These are phyloP conservation scores for Alauda arvensis DNA, from an alignment of 2,797 vertebrate species.

Conservation along the genomic window DNA sequence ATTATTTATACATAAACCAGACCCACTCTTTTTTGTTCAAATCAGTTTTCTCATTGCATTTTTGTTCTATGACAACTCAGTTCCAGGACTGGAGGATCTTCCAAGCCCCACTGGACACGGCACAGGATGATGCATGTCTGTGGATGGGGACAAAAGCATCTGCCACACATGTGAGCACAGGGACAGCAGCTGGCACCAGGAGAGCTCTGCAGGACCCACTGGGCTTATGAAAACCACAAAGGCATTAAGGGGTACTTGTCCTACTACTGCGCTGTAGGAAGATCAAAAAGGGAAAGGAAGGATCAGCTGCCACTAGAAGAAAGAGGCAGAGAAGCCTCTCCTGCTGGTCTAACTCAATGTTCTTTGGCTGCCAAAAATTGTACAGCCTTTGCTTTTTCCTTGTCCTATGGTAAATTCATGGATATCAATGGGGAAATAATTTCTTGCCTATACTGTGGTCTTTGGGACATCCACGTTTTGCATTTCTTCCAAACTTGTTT, in stretches of 20 bases:
- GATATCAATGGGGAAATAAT: neutral
- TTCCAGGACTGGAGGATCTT: neutral
- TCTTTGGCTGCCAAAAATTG: neutral
- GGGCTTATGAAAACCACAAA: neutral
- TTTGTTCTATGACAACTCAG: neutral
- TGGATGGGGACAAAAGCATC: neutral
- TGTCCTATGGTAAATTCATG: neutral
- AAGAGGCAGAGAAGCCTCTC: neutral
- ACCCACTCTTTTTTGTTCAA: neutral
- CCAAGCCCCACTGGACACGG: rapidly evolving
- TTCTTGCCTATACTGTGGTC: neutral
- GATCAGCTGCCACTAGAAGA: neutral
- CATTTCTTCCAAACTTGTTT: neutral
- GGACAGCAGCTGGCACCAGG: neutral
- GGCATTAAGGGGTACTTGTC: neutral
- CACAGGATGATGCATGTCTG: neutral
- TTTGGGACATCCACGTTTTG: neutral
- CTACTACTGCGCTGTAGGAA: neutral
- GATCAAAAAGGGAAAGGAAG: neutral
- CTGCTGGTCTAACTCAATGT: neutral
- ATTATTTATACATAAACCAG: neutral
- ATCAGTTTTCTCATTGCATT: neutral
- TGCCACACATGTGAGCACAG: neutral
- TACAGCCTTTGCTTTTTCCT: neutral
- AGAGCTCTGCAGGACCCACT: neutral